Conservation (phyloP, 2,888 invertebrate genomes). For the Tenodera sinensis region DNA sequence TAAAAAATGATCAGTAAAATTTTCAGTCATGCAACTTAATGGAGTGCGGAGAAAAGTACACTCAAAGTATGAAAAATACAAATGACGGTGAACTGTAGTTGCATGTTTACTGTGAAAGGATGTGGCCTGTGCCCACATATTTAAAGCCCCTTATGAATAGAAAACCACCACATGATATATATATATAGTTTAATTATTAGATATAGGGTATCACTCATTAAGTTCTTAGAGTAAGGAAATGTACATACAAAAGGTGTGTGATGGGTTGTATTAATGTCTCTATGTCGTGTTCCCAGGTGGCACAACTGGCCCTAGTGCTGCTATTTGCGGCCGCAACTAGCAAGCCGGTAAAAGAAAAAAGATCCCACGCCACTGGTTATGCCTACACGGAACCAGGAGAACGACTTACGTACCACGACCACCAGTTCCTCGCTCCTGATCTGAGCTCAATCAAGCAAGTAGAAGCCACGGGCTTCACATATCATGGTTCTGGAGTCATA, state of each 20-base stretch:
- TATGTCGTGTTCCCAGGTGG: not conserved
- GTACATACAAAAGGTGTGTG: too few relatives aligned
- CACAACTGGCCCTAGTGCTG: not conserved
- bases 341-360: not conserved
- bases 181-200: too few relatives aligned
- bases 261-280: not conserved
- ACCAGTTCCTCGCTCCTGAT: not conserved
- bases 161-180: too few relatives aligned
- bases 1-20: too few relatives aligned
- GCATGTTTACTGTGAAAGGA: too few relatives aligned
- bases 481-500: not conserved
- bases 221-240: not conserved
- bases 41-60: too few relatives aligned
- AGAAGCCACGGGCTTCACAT: not conserved
- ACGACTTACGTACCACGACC: not conserved
- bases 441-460: not conserved
- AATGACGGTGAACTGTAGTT: too few relatives aligned
- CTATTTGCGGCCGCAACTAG: not conserved
- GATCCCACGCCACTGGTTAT: not conserved
- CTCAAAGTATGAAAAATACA: too few relatives aligned
- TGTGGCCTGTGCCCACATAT: too few relatives aligned
- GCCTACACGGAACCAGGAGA: not conserved
- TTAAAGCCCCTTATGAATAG: too few relatives aligned
- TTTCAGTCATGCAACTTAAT: too few relatives aligned
- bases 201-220: too few relatives aligned